A percentile compares a stretch with the other conserved stretches of the same genome.
Evolutionary conservation across 1,140 invertebrate genomes (phyloP).

Genomic region (Steinernema khuongi): DNA sequence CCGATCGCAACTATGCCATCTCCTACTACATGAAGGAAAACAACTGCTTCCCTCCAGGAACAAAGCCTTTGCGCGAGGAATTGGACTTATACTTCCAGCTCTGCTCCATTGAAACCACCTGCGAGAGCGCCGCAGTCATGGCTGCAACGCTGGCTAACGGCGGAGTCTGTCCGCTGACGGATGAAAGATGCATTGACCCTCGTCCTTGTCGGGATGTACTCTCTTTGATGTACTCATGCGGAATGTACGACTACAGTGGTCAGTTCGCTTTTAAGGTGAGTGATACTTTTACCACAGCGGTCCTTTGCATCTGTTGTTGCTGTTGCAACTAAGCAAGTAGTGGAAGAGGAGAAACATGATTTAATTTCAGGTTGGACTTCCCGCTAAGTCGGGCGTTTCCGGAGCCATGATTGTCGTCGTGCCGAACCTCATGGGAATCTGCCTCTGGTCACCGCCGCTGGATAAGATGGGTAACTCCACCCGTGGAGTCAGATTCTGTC

Average conservation of each 20-base stretch:
- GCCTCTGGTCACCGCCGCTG: constrained; percentile 85
- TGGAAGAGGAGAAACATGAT: too few relatives aligned
- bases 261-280: constrained; percentile 88
- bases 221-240: constrained; percentile 88
- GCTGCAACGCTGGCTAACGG: constrained; percentile 91
- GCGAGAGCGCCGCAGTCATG: constrained; percentile 83
- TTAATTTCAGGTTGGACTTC: constrained; percentile 77
- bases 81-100: constrained; percentile 98
- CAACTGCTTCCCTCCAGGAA: constrained; percentile 31
- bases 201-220: constrained; percentile 63
- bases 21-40: constrained; percentile 90
- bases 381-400: constrained; percentile 91
- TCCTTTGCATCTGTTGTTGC: constrained; percentile 12
- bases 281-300: constrained; percentile 21
- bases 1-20: constrained; percentile 90
- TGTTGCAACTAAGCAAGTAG: constrained; percentile 15
- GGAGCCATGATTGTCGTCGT: constrained; percentile 87
- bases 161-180: constrained; percentile 86
- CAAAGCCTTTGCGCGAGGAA: constrained; percentile 67
- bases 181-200: constrained; percentile 72
- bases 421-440: constrained; percentile 92
- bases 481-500: constrained; percentile 79
- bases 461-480: constrained; percentile 83
- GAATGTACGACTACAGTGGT: constrained; percentile 95
- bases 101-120: constrained; percentile 87